Base-by-base conservation (phyloP, 2,113 vertebrate species). In the Albula glossodonta region DNA sequence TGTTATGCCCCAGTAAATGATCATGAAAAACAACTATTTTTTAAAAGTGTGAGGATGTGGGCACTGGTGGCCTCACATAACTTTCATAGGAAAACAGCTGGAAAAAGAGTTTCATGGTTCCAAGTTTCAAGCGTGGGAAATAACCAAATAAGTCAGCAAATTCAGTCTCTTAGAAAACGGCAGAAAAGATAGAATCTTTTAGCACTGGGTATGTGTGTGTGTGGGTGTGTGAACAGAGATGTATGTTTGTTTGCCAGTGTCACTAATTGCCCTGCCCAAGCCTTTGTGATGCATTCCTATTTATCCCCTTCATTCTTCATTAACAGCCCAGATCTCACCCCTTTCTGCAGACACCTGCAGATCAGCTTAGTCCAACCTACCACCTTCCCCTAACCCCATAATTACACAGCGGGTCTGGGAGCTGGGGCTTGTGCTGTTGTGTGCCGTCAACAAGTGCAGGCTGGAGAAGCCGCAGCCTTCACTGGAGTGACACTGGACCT, bases 241-340 rank as follows among this genome's bases (percentile, higher is more conserved):
- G 78, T n/a, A 66, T 57, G 81, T 52, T 17, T 83, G 78, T 84
- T 19, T 74, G 70, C 10, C 2, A 85, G 79, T 84, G 56, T 81
- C 25, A 41, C 41, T n/a, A 11, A n/a, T 78, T 17, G 9, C 19
- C 22, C 17, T 31, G 31, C 50, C 74, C 17, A 25, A 17, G 11
- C 53, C 41, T 6, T 85, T 17, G 15, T 9, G 0, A 4, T 25
- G 31, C 17, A 17, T 81, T 49, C 25, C 50, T 81, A 50, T n/a
- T 31, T 2, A 57, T 85, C 8, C 8, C 48, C 41, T 31, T 48
- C 4, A 49, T 7, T 25, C 41, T 51, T 12, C 15, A 17, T 48
- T 56, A 22, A 49, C 31, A 53, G 60, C 41, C 52, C 53, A 74
- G 70, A 74, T 74, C 70, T 74, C 63, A 3, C 31, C 17, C 22